Base-by-base conservation (phyloP, 2,888 invertebrate species). In the Idaea straminata region DNA sequence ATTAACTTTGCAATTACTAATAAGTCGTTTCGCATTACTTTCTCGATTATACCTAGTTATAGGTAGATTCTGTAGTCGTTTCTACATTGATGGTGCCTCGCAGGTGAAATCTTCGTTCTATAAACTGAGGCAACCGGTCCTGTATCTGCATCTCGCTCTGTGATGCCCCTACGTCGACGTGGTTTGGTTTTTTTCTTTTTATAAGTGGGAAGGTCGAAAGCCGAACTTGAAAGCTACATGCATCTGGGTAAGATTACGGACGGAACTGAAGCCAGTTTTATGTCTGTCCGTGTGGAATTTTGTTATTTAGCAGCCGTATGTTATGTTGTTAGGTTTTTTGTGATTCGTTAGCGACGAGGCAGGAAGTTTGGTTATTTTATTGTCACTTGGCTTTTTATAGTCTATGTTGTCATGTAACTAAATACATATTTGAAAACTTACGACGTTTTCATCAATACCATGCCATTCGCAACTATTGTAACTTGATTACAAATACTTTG, bases 21-120 rank as follows among this genome's bases (percentile, higher is more conserved):
- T 4, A 47, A 47, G 57, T 63, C 61, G 58, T 59, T 35, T 71
- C 66, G 64, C 64, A 59, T 69, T 71, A 73, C 76, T 79, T 78
- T 77, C 77, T 76, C 74, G 66, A 71, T 73, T 69, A 70, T 64
- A 68, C 69, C 66, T 64, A 72, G 13, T 47, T 47, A 47, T 47
- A 47, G 47, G 7, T 47, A 47, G 47, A 47, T 6, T 47, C 10
- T 72, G 69, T 69, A 74, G 68, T 70, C 47, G 47, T 47, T 47
- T 25, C 10, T 47, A 47, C 47, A 47, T 47, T 13, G 47, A 13
- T 47, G 47, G 47, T 10, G 47, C 13, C n/a, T 70, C 69, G 72
- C 77, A 70, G 74, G 72, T 85, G 85, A 84, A 85, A 85, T 82
- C 83, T 77, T 66, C 75, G 83, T 80, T 74, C 81, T 69, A 84